A percentile compares a stretch with the other conserved stretches of the same genome.
phyloP scores from a whole-genome alignment of 2,797 vertebrate genomes.

The Alcedo quadribrachys region DNA sequence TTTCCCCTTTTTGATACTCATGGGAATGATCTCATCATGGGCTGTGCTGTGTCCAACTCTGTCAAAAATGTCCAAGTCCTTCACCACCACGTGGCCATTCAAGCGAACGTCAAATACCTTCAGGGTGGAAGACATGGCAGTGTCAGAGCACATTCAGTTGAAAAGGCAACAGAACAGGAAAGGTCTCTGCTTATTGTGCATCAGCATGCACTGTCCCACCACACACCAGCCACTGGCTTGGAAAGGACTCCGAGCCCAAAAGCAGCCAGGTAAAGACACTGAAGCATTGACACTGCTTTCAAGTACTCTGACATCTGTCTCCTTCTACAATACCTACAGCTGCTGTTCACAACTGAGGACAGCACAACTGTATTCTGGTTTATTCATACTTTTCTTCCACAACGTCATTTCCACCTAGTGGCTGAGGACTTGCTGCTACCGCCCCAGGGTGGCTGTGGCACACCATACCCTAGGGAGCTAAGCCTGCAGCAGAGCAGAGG shows the following conservation, averaged over 20 bases:
- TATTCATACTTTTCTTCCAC: neutral
- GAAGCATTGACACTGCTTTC: neutral
- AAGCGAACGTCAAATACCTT: conserved; percentile 97
- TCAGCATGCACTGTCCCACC: neutral
- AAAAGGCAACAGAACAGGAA: neutral
- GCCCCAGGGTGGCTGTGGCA: neutral
- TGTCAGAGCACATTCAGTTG: conserved; percentile 13
- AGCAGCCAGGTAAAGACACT: neutral
- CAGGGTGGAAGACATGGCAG: conserved; percentile 18
- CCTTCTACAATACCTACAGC: neutral
- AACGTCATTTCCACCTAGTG: neutral
- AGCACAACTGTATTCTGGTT: neutral
- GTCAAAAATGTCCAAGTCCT: conserved; percentile 98
- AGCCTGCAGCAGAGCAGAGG: conserved; percentile 30
- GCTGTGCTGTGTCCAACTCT: conserved; percentile 97
- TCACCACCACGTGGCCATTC: conserved; percentile 95
- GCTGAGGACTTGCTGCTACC: neutral
- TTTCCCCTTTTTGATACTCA: conserved; percentile 93
- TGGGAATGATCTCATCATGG: conserved; percentile 94
- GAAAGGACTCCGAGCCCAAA: neutral
- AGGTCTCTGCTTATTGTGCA: neutral
- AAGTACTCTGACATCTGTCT: neutral
- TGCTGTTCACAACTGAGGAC: neutral
- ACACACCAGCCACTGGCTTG: neutral
- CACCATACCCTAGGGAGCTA: neutral